Evolutionary conservation across 1,140 invertebrate genomes (phyloP), one percentile per base, ranked within the genome.

Genomic region (Drosophila leontia): DNA sequence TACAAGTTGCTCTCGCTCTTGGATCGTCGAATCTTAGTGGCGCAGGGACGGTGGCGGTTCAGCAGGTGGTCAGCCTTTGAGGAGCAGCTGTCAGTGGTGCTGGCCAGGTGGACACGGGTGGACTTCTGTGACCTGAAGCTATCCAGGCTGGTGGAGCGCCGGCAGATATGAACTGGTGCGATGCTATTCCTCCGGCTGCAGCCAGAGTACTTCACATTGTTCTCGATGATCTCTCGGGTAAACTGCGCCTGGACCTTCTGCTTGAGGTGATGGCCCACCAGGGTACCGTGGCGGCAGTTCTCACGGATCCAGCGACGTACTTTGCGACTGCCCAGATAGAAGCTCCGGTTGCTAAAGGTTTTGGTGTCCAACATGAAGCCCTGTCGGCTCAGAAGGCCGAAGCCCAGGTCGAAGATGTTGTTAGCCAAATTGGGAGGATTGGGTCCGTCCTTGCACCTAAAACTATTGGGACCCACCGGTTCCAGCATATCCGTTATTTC

Each of bases 381-480:
- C 0, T 29, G 15, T 0, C 51, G 29, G 44, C 59, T 75, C 11
- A 81, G 26, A 3, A 42, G 29, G 0, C 81, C 81, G 7, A 84
- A 84, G 35, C 85, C 84, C 15, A 88, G 9, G 45, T 88, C 85
- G 13, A 88, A 88, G 0, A 71, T 34, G 17, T 90, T 85, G 15
- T 4, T 8, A 0, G 9, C 9, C 35, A 90, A 45, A 0, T 6
- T 0, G 1, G 39, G 11, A 0, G 59, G 48, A 3, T 17, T 1
- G 9, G 77, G 47, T n/a, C 80, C 77, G 0, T 61, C 47, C 13
- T 35, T 37, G 13, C 32, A 58, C 11, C 35, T 15, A 3, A 50
- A 78, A 3, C 47, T 48, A 0, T 7, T 2, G 0, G 85, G 78
- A 12, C 85, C 84, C 8, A 79, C 80, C 0, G 67, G 37, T 3